These are phyloP conservation scores for Acanthococcus lagerstroemiae DNA, from an alignment of 2,888 invertebrate species.

Conservation along the genomic window DNA sequence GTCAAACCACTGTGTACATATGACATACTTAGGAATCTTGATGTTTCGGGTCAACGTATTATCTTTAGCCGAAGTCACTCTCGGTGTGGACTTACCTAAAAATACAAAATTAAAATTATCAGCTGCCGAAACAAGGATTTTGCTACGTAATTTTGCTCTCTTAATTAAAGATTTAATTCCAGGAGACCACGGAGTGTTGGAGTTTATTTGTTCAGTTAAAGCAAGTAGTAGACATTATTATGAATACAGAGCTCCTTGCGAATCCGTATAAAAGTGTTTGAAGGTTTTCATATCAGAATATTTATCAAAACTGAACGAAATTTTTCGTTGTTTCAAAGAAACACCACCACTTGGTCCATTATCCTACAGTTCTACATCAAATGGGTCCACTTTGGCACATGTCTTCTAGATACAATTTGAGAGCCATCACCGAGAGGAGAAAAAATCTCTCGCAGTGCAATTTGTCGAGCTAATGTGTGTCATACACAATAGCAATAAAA, in stretches of 20 bases:
- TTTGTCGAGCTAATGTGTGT: not conserved
- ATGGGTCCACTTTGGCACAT: not conserved
- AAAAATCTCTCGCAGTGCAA: not conserved
- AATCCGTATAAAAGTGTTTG: not conserved
- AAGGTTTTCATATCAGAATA: not conserved
- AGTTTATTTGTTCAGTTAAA: not conserved
- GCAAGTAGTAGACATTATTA: not conserved
- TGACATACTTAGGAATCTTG: not conserved
- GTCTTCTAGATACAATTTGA: not conserved
- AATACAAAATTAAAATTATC: conserved; percentile 1
- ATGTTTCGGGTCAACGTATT: not conserved
- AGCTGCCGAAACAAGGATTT: not conserved
- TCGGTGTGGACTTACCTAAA: no score
- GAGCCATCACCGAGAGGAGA: not conserved
- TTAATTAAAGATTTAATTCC: not conserved
- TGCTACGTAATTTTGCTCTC: not conserved
- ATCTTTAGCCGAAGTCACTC: no score
- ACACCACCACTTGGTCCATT: not conserved
- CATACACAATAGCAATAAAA: not conserved
- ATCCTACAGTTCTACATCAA: not conserved
- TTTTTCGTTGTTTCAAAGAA: not conserved
- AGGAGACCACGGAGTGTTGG: not conserved
- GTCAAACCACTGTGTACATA: not conserved
- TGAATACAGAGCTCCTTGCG: not conserved
- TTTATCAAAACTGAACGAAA: not conserved